phyloP scores from a whole-genome alignment of 2,888 invertebrate species.

The Entomobrya multifasciata region DNA sequence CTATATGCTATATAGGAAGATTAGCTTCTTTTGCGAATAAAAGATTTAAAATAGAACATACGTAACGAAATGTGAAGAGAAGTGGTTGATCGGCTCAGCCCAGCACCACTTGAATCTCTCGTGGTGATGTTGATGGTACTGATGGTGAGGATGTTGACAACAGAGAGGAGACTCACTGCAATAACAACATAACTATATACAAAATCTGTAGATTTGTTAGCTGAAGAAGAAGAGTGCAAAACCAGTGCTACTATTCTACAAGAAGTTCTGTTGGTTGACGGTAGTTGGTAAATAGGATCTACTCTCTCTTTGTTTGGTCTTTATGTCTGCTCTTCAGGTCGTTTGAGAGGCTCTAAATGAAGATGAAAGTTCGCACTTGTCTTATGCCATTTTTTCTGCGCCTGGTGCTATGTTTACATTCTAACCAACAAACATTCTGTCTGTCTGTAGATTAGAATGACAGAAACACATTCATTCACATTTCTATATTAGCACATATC shows the following conservation, averaged over 20 bases:
- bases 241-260: no score
- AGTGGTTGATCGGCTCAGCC: slow-evolving; percentile 30
- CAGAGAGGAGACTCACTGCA: slow-evolving; percentile 19
- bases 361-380: slow-evolving; percentile 51
- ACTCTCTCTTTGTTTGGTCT: slow-evolving; percentile 11
- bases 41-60: slow-evolving; percentile 35
- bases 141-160: slow-evolving; percentile 16
- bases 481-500: no score
- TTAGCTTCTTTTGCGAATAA: slow-evolving; percentile 1
- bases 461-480: neutral
- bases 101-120: slow-evolving; percentile 37
- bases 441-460: slow-evolving; percentile 17
- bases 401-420: slow-evolving; percentile 16
- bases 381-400: slow-evolving; percentile 10
- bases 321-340: no score
- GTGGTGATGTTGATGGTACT: neutral
- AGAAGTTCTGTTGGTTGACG: no score
- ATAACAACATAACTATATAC: slow-evolving; percentile 36
- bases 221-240: no score
- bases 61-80: slow-evolving; percentile 24
- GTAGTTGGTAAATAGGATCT: no score
- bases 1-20: no score
- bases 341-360: slow-evolving; percentile 27
- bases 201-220: no score
- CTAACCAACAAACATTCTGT: neutral